Percentiles rank a stretch among this genome's conserved stretches.
These are phyloP conservation scores for Sebastolobus altivelis DNA, from an alignment of 2,797 vertebrate species.

Conservation along the genomic window DNA sequence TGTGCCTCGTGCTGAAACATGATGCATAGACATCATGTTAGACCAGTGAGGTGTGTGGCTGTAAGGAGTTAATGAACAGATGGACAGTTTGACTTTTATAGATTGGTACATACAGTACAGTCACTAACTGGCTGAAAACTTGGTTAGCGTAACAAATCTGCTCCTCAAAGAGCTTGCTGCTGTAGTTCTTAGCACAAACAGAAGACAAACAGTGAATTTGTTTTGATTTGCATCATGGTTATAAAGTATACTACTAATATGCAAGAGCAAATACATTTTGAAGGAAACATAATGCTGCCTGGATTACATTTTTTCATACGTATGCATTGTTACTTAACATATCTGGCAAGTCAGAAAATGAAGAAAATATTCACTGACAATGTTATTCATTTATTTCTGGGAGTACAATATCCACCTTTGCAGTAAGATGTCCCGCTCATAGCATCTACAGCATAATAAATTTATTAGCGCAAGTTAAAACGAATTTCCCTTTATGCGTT, in stretches of 20 bases:
- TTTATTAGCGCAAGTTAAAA: no score
- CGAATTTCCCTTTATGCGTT: no score
- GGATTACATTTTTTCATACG: not conserved
- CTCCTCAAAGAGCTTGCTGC: not conserved
- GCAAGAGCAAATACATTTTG: not conserved
- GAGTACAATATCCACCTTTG: not conserved
- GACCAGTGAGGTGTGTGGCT: constrained; percentile 47
- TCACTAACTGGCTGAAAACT: not conserved
- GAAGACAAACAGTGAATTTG: not conserved
- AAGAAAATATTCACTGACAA: not conserved
- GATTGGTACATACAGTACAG: not conserved
- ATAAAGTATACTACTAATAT: not conserved
- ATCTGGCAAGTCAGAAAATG: not conserved
- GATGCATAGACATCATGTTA: constrained; percentile 46
- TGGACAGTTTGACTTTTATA: constrained; percentile 62
- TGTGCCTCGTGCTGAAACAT: constrained; percentile 49
- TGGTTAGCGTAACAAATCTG: not conserved
- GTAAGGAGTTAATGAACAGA: constrained; percentile 70
- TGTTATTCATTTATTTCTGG: not conserved
- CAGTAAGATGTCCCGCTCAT: not conserved
- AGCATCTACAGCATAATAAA: not conserved
- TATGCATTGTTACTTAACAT: not conserved
- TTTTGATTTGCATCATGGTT: not conserved
- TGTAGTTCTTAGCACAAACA: not conserved
- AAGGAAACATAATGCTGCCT: not conserved